These are phyloP conservation scores for Bicyclus anynana DNA, from an alignment of 1,140 invertebrate species.

Conservation along the genomic window DNA sequence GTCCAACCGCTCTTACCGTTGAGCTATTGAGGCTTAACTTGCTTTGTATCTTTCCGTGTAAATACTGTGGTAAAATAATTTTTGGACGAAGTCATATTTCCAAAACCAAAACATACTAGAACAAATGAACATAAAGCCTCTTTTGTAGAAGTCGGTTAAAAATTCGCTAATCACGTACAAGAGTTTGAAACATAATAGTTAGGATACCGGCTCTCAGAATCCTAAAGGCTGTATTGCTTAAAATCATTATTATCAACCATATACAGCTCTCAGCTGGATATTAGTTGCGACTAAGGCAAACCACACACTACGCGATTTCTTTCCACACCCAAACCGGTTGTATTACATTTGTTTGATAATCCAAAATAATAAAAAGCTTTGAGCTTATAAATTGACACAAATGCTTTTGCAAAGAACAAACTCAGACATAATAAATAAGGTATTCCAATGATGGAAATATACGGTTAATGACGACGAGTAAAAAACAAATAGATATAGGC, in stretches of 20 bases:
- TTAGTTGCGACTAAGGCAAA: slow-evolving; percentile 12
- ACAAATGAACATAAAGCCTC: too few species aligned
- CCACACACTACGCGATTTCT: slow-evolving; percentile 10
- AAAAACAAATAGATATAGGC: slow-evolving; percentile 43
- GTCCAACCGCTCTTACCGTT: too few species aligned
- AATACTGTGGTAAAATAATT: too few species aligned
- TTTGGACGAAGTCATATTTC: too few species aligned
- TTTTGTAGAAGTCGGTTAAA: too few species aligned
- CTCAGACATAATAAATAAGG: slow-evolving; percentile 13
- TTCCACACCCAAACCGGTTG: slow-evolving; percentile 2
- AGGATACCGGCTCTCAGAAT: neutral
- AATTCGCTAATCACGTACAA: too few species aligned
- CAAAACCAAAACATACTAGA: too few species aligned
- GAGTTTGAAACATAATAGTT: too few species aligned
- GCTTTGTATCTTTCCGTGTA: too few species aligned
- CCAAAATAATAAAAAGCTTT: neutral
- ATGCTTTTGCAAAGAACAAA: slow-evolving; percentile 3
- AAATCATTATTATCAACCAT: slow-evolving; percentile 18
- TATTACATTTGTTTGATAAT: slow-evolving; percentile 8
- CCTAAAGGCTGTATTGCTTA: neutral
- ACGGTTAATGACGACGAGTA: slow-evolving; percentile 47
- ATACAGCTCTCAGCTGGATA: slow-evolving; percentile 16
- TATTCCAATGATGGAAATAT: slow-evolving; percentile 8
- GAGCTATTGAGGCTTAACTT: too few species aligned
- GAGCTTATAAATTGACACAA: slow-evolving; percentile 8